A percentile compares a stretch with the other conserved stretches of the same genome.
Evolutionary conservation across 2,113 vertebrate species (phyloP).

Genomic region (Odontesthes bonariensis): DNA sequence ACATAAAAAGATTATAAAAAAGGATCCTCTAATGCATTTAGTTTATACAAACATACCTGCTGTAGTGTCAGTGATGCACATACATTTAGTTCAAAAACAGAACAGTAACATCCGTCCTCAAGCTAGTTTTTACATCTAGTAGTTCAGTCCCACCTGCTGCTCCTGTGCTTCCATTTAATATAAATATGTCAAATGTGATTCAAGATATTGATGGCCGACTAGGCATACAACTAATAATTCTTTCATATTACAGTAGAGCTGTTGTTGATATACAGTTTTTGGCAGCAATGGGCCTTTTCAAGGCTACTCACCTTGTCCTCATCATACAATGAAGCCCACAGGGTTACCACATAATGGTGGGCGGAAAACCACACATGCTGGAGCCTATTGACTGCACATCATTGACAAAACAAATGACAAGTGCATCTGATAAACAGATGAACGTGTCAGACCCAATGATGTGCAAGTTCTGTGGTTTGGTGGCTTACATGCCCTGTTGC

Average conservation of each 20-base stretch:
- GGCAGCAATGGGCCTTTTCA: conserved; percentile 25
- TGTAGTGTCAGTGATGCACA: too few relatives aligned
- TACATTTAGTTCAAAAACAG: too few relatives aligned
- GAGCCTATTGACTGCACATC: conserved; percentile 42
- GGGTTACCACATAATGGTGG: conserved; percentile 39
- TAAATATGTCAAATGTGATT: conserved; percentile 45
- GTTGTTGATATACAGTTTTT: conserved; percentile 45
- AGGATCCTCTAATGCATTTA: too few relatives aligned
- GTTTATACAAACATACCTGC: too few relatives aligned
- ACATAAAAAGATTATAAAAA: too few relatives aligned
- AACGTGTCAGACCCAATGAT: conserved; percentile 42
- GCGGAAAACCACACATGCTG: conserved; percentile 29
- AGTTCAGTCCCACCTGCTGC: neutral
- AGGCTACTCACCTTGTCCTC: conserved; percentile 37
- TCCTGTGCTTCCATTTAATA: conserved; percentile 17
- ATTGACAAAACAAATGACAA: conserved; percentile 41
- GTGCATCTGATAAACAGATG: conserved; percentile 60
- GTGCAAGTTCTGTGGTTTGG: conserved; percentile 26
- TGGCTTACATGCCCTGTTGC: conserved; percentile 12
- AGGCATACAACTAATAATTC: conserved; percentile 44
- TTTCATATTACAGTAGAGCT: conserved; percentile 28
- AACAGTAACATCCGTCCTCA: too few relatives aligned
- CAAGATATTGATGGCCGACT: conserved; percentile 17
- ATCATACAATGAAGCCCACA: conserved; percentile 39
- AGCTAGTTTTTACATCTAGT: too few relatives aligned